Evolutionary conservation across 1,140 invertebrate genomes (phyloP).

Genomic region (Drosophila sulfurigaster): DNA sequence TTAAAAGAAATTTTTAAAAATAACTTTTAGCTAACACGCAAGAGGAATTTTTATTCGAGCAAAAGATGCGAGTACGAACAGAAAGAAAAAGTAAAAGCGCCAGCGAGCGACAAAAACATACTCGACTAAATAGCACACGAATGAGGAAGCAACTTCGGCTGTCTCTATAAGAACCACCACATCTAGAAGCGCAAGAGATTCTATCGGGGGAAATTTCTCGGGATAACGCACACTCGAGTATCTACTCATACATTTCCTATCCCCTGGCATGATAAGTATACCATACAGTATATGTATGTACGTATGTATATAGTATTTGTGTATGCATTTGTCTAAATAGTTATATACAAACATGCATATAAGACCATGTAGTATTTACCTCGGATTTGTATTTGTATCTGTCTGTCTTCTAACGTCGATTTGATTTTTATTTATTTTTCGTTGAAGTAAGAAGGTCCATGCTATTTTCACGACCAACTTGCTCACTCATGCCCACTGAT

Average conservation of each 20-base stretch:
- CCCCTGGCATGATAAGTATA: conserved; percentile 11
- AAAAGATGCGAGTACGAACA: conserved; percentile 60
- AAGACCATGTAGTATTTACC: conserved; percentile 31
- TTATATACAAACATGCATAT: neutral
- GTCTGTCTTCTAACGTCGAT: conserved; percentile 46
- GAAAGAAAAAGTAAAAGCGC: conserved; percentile 63
- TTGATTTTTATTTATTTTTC: conserved; percentile 37
- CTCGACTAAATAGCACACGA: conserved; percentile 42
- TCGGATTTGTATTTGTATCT: conserved; percentile 8
- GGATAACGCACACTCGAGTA: conserved; percentile 26
- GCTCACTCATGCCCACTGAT: conserved; percentile 8
- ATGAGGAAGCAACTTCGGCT: conserved; percentile 46
- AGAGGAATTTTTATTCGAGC: conserved; percentile 83
- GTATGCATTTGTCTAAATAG: conserved; percentile 1
- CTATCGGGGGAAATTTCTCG: conserved; percentile 27
- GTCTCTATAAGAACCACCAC: conserved; percentile 18
- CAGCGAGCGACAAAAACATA: conserved; percentile 56
- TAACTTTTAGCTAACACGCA: conserved; percentile 85
- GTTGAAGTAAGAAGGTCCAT: conserved; percentile 32
- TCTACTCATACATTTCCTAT: neutral
- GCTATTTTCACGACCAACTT: conserved; percentile 66
- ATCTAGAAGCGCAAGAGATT: neutral
- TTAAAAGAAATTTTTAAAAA: conserved; percentile 84
- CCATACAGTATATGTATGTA: conserved; percentile 13
- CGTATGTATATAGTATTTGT: neutral